These are phyloP conservation scores for Pteronotus mesoamericanus DNA, from an alignment of 2,797 vertebrate genomes.

Conservation along the genomic window DNA sequence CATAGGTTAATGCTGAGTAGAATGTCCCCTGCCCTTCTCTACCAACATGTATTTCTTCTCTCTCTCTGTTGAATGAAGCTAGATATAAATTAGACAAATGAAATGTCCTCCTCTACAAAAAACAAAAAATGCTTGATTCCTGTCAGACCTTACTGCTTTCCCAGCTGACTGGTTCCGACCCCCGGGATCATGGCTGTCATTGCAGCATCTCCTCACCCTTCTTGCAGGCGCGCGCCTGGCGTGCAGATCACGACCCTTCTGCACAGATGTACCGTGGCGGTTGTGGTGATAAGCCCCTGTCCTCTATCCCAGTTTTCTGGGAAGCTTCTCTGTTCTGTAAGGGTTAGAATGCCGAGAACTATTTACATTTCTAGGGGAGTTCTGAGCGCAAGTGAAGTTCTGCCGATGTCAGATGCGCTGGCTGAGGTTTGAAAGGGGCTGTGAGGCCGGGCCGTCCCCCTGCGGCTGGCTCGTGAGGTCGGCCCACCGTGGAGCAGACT, in stretches of 20 bases:
- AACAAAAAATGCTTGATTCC: background rate
- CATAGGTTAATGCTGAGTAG: background rate
- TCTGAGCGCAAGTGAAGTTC: background rate
- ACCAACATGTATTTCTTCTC: background rate
- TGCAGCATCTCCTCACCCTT: background rate
- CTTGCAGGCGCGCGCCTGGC: background rate
- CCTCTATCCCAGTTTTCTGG: background rate
- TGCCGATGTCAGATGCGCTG: background rate
- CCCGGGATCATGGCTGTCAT: background rate
- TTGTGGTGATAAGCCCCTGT: background rate
- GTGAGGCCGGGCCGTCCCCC: background rate
- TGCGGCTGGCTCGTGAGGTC: background rate
- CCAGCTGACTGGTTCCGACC: background rate
- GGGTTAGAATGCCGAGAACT: background rate
- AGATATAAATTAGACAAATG: background rate
- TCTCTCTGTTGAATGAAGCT: background rate
- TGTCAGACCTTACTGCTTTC: background rate
- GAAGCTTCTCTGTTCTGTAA: background rate
- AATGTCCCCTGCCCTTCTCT: background rate
- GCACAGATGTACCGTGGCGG: background rate
- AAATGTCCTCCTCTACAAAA: background rate
- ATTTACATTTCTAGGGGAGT: background rate
- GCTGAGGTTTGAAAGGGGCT: background rate
- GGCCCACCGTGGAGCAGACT: background rate
- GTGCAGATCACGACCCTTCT: background rate